These are phyloP conservation scores for Apis mellifera DNA, from an alignment of 1,140 invertebrate species.

Conservation along the genomic window DNA sequence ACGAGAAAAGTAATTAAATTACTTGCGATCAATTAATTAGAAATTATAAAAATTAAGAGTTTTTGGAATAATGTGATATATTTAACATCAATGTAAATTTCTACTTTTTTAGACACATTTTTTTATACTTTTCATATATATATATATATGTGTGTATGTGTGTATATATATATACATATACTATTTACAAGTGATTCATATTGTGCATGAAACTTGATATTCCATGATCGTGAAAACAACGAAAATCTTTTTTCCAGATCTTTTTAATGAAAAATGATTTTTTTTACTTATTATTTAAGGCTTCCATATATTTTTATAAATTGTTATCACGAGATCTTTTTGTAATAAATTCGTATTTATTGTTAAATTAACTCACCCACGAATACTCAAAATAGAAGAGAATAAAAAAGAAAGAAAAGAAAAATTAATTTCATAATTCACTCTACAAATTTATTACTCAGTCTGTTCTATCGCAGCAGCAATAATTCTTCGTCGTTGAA, in stretches of 20 bases:
- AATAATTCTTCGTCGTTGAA: neutral
- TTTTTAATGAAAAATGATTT: neutral
- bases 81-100: conserved; percentile 16
- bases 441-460: conserved; percentile 6
- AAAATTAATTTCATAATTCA: neutral
- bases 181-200: neutral
- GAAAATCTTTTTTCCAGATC: neutral
- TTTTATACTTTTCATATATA: conserved; percentile 11
- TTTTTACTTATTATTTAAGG: neutral
- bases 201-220: neutral
- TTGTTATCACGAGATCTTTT: conserved; percentile 6
- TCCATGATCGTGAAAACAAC: neutral
- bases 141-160: too few species aligned
- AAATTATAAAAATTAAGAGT: neutral
- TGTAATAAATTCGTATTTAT: conserved; percentile 35
- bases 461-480: neutral
- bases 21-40: neutral
- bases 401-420: neutral
- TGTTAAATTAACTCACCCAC: neutral
- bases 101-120: conserved; percentile 36
- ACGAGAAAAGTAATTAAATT: neutral
- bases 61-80: conserved; percentile 21
- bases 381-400: neutral
- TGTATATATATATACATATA: neutral
- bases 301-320: conserved; percentile 11